These are phyloP conservation scores for Acanthoscelides obtectus DNA, from an alignment of 2,888 invertebrate species.

Conservation along the genomic window DNA sequence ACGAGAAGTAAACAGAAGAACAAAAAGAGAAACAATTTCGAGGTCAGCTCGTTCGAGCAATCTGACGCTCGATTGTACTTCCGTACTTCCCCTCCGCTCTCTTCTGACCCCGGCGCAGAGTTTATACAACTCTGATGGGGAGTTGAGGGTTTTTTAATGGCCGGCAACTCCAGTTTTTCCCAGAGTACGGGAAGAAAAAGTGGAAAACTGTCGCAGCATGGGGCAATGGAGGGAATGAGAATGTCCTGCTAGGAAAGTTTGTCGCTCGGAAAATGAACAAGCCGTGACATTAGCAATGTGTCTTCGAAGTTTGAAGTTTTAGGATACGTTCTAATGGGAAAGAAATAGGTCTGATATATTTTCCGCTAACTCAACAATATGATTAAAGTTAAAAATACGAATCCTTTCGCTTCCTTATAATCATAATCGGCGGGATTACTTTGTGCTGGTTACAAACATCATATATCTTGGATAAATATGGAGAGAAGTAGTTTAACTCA, in stretches of 20 bases:
- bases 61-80: not conserved
- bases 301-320: not conserved
- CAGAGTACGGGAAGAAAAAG: not conserved
- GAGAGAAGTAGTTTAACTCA: no score
- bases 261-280: not conserved
- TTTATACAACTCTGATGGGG: not conserved
- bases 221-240: not conserved
- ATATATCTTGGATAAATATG: no score
- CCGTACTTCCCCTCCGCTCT: not conserved
- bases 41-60: no score
- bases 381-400: no score
- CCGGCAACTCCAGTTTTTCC: not conserved
- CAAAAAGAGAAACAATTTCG: no score
- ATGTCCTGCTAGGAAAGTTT: not conserved
- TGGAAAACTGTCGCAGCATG: not conserved
- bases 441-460: no score
- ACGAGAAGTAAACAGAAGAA: no score
- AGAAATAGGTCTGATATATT: no score
- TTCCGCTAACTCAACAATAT: no score
- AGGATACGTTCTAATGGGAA: no score
- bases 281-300: not conserved
- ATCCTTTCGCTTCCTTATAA: no score
- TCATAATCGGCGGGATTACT: no score
- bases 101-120: not conserved
- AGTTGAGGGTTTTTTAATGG: not conserved